phyloP scores from a whole-genome alignment of 2,113 vertebrate species.

The Laterallus jamaicensis region DNA sequence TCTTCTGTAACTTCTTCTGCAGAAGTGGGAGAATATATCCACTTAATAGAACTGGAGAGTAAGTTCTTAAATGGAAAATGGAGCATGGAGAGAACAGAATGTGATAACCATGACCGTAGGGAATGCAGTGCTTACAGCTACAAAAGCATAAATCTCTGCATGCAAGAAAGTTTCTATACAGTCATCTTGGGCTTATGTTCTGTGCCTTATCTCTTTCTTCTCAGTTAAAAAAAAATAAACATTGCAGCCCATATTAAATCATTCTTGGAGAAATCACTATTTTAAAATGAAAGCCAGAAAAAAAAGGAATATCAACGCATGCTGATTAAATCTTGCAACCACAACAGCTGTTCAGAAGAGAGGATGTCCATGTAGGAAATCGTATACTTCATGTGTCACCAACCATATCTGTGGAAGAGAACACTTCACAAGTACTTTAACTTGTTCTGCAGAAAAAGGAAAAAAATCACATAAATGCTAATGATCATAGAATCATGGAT shows the following conservation, averaged over 20 bases:
- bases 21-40: not conserved
- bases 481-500: not conserved
- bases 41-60: not conserved
- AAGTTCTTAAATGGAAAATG: conserved; percentile 18
- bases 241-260: not conserved
- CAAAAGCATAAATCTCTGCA: not conserved
- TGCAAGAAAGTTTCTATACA: not conserved
- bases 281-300: not conserved
- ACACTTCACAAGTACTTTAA: not conserved
- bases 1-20: not conserved
- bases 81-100: not conserved
- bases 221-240: not conserved
- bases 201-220: not conserved
- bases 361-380: not conserved
- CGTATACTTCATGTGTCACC: not conserved
- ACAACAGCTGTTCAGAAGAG: not conserved
- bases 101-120: not conserved
- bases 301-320: fast-evolving
- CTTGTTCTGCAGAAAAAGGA: not conserved
- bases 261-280: not conserved
- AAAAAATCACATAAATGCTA: not conserved
- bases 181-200: not conserved
- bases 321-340: not conserved
- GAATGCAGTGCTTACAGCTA: not conserved
- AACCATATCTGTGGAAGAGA: not conserved